These are phyloP conservation scores for Ruditapes philippinarum DNA, from an alignment of 1,140 invertebrate species.

Conservation along the genomic window DNA sequence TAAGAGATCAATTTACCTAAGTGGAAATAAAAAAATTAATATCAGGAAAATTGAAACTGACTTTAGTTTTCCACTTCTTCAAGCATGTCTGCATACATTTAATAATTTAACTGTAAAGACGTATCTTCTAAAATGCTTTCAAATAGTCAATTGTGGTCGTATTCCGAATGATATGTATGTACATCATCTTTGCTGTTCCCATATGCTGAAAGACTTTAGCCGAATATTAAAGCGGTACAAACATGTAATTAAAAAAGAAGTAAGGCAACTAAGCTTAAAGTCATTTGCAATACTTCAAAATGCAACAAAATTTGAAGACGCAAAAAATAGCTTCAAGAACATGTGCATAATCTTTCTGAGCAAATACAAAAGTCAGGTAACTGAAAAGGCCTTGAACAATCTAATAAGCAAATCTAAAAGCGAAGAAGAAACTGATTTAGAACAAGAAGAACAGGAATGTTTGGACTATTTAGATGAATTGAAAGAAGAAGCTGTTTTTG, in stretches of 20 bases:
- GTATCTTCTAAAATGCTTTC: slow-evolving; percentile 1
- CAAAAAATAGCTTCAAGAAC: not conserved
- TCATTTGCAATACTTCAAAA: not conserved
- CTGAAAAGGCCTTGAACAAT: not conserved
- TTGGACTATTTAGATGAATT: not conserved
- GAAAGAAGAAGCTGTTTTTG: not conserved
- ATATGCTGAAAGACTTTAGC: not conserved
- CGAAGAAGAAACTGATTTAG: not conserved
- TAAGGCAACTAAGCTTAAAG: not conserved
- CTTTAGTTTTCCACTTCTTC: not conserved
- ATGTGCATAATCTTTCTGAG: not conserved
- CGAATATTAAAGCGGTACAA: not conserved
- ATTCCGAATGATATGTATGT: not conserved
- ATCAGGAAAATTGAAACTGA: not conserved
- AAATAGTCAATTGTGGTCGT: not conserved
- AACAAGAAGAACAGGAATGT: not conserved
- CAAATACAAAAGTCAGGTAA: not conserved
- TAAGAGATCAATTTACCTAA: not conserved
- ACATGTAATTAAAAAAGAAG: not conserved
- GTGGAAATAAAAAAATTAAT: not conserved
- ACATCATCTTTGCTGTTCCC: not conserved
- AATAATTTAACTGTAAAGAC: not conserved
- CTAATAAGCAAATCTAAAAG: not conserved
- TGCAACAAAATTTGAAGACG: not conserved
- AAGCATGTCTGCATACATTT: not conserved